These are phyloP conservation scores for Orchesellides sinensis DNA, from an alignment of 2,888 invertebrate genomes.

Conservation along the genomic window DNA sequence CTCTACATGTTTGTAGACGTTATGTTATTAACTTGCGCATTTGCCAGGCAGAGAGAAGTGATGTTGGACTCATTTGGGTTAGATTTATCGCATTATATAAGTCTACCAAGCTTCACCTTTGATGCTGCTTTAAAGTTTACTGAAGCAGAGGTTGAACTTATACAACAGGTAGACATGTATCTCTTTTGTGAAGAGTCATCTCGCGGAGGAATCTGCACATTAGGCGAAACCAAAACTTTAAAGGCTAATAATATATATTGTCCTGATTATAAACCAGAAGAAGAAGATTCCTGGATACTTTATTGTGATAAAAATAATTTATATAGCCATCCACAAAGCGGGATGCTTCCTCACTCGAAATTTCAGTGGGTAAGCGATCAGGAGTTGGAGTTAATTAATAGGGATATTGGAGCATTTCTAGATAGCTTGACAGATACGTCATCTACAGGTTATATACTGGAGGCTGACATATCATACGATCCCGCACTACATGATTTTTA, in stretches of 20 bases:
- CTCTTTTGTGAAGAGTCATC: slow-evolving; percentile 38
- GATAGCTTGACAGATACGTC: background rate
- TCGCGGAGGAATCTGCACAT: slow-evolving; percentile 27
- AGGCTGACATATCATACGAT: slow-evolving; percentile 25
- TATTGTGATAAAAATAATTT: slow-evolving; percentile 59
- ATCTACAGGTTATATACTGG: slow-evolving; percentile 20
- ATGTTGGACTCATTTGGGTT: slow-evolving; percentile 33
- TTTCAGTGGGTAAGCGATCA: slow-evolving; percentile 14
- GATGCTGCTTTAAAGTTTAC: slow-evolving; percentile 54
- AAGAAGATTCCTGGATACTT: slow-evolving; percentile 17
- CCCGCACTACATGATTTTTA: slow-evolving; percentile 35
- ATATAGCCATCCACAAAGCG: slow-evolving; percentile 16
- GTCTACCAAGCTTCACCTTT: slow-evolving; percentile 44
- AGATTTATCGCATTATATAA: slow-evolving; percentile 48
- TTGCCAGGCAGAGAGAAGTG: slow-evolving; percentile 17
- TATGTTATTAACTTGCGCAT: slow-evolving; percentile 27
- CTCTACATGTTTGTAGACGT: slow-evolving; percentile 48
- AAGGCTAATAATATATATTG: slow-evolving; percentile 53
- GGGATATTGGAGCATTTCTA: background rate
- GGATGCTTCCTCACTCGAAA: slow-evolving; percentile 13
- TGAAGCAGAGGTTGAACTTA: slow-evolving; percentile 21
- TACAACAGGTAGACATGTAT: slow-evolving; percentile 37
- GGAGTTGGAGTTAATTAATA: background rate
- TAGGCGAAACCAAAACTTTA: slow-evolving; percentile 4
- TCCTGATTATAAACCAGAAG: background rate